A percentile compares a stretch with the other conserved stretches of the same genome.
phyloP scores from a whole-genome alignment of 1,140 invertebrate species.

The Brachystomella parvula region DNA sequence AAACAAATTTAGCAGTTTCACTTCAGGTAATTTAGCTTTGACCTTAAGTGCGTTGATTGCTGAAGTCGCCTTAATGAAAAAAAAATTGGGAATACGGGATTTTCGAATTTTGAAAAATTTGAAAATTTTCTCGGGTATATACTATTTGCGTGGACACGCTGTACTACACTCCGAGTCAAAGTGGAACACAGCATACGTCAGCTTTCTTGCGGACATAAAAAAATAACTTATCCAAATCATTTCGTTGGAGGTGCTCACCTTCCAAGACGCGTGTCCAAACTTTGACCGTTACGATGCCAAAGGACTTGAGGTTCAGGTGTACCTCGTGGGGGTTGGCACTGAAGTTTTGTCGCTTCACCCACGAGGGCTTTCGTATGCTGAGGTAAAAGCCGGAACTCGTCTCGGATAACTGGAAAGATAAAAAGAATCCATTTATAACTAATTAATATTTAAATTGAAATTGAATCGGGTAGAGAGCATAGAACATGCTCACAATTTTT shows the following conservation, averaged over 20 bases:
- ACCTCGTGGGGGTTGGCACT: constrained; percentile 84
- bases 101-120: too few relatives aligned
- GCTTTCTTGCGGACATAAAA: too few relatives aligned
- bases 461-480: neutral
- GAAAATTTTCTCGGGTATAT: too few relatives aligned
- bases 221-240: neutral
- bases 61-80: too few relatives aligned
- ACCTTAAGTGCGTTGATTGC: too few relatives aligned
- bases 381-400: constrained; percentile 85
- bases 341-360: constrained; percentile 75
- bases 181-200: too few relatives aligned
- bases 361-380: constrained; percentile 78
- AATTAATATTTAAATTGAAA: constrained; percentile 2
- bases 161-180: too few relatives aligned
- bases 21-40: too few relatives aligned
- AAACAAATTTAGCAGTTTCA: too few relatives aligned
- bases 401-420: constrained; percentile 70
- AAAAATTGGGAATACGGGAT: too few relatives aligned
- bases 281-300: constrained; percentile 78
- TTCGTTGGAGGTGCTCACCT: constrained; percentile 32
- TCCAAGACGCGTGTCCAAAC: constrained; percentile 48
- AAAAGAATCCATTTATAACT: constrained; percentile 15
- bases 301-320: constrained; percentile 80
- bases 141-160: too few relatives aligned
- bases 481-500: neutral